These are phyloP conservation scores for Nymphalis c-album DNA, from an alignment of 2,888 invertebrate genomes.

Conservation along the genomic window DNA sequence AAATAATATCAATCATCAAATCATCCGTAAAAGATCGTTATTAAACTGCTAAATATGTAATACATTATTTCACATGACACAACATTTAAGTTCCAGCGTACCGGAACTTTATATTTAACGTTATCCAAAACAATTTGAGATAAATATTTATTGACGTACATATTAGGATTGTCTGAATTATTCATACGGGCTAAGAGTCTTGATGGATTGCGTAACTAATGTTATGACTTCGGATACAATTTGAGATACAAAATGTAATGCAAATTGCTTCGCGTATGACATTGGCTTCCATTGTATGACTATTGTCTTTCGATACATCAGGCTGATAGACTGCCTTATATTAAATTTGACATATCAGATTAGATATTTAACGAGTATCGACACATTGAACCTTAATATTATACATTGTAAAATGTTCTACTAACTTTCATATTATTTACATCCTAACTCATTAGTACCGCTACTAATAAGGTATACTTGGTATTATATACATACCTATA, in stretches of 20 bases:
- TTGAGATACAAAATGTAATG: conserved; percentile 25
- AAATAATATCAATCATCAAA: no score
- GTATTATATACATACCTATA: no score
- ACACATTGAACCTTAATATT: no score
- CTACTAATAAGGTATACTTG: no score
- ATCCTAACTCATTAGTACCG: no score
- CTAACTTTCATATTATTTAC: no score
- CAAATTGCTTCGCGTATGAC: conserved; percentile 24
- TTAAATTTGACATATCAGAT: conserved; percentile 4
- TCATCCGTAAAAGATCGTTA: no score
- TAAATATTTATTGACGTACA: conserved; percentile 31
- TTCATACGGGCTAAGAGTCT: conserved; percentile 35
- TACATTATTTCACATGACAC: not conserved
- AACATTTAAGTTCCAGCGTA: not conserved
- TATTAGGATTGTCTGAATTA: conserved; percentile 34
- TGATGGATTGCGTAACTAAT: conserved; percentile 40
- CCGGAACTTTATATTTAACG: conserved; percentile 19
- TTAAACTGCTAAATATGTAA: not conserved
- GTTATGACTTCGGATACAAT: conserved; percentile 33
- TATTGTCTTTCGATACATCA: conserved; percentile 27
- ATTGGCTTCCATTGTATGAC: conserved; percentile 28
- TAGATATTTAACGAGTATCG: not conserved
- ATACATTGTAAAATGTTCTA: no score
- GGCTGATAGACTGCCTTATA: conserved; percentile 14
- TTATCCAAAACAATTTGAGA: conserved; percentile 21